Conservation (phyloP, 2,888 invertebrate genomes). For the Apantesis nais region DNA sequence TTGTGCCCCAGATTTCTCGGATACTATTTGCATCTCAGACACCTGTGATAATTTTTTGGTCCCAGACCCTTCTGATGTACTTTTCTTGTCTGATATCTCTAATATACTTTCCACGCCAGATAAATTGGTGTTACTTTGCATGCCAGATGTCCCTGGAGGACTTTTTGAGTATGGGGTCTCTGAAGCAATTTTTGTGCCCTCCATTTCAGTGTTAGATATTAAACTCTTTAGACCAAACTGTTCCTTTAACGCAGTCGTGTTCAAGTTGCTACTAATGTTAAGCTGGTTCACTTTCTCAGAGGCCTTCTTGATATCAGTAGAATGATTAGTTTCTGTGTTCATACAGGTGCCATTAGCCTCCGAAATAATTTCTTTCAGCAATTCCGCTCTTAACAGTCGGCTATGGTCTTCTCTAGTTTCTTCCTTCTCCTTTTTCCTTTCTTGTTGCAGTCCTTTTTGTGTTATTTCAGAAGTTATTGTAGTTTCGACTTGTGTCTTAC, state of each 20-base stretch:
- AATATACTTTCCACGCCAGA: neutral
- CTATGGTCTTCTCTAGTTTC: slow-evolving; percentile 54
- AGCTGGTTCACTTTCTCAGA: slow-evolving; percentile 21
- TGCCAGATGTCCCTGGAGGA: neutral
- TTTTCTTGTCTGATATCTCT: neutral
- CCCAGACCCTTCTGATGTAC: slow-evolving; percentile 33
- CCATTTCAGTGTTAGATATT: slow-evolving; percentile 36
- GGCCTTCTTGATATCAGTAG: slow-evolving; percentile 30
- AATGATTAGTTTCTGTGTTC: slow-evolving; percentile 33
- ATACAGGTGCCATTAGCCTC: slow-evolving; percentile 31
- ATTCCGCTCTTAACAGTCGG: slow-evolving; percentile 55
- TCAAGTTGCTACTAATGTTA: slow-evolving; percentile 15
- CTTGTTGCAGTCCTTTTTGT: slow-evolving; percentile 16
- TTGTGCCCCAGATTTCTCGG: neutral
- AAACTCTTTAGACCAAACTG: slow-evolving; percentile 34
- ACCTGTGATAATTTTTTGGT: slow-evolving; percentile 21
- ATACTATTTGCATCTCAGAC: neutral
- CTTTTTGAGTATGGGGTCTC: neutral
- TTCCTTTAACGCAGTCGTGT: slow-evolving; percentile 39
- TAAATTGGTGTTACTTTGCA: neutral
- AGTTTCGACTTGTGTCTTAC: slow-evolving; percentile 24
- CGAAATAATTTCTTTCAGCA: slow-evolving; percentile 40
- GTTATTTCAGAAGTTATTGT: slow-evolving; percentile 31
- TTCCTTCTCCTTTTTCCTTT: slow-evolving; percentile 27
- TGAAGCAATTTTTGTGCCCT: neutral